Evolutionary conservation across 2,797 vertebrate species (phyloP).

Genomic region (Danio tinwini): DNA sequence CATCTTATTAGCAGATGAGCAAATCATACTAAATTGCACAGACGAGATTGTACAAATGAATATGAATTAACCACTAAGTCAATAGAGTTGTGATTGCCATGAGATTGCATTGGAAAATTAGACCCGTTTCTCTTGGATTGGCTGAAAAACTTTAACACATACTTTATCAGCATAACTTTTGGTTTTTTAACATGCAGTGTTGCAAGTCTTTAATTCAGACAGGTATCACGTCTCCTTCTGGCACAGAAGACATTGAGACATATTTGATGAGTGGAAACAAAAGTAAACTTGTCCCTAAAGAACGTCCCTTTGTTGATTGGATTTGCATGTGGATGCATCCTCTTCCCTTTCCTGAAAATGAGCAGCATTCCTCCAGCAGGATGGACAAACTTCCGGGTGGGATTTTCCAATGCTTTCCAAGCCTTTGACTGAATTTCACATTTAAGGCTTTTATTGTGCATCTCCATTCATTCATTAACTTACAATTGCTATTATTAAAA

Average conservation of each 20-base stretch:
- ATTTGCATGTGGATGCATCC: conserved; percentile 47
- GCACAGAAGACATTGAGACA: neutral
- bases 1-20: too few relatives aligned
- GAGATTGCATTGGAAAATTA: neutral
- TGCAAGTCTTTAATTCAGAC: conserved; percentile 31
- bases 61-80: too few relatives aligned
- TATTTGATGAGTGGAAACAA: neutral
- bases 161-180: conserved; percentile 47
- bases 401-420: conserved; percentile 53
- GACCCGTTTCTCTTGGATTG: neutral
- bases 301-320: conserved; percentile 26
- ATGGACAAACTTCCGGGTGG: conserved; percentile 52
- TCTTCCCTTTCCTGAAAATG: conserved; percentile 50
- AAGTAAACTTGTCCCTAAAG: conserved; percentile 34
- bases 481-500: neutral
- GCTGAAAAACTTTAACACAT: conserved; percentile 7
- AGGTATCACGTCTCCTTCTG: neutral
- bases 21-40: too few relatives aligned
- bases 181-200: neutral
- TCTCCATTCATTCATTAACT: neutral
- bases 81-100: too few relatives aligned
- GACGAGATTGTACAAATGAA: too few relatives aligned
- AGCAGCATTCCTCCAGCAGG: conserved; percentile 54
- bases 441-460: conserved; percentile 2
- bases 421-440: neutral